Percentiles rank a stretch among this genome's conserved stretches.
These are phyloP conservation scores for Luperina testacea DNA, from an alignment of 2,888 invertebrate species.

Conservation along the genomic window DNA sequence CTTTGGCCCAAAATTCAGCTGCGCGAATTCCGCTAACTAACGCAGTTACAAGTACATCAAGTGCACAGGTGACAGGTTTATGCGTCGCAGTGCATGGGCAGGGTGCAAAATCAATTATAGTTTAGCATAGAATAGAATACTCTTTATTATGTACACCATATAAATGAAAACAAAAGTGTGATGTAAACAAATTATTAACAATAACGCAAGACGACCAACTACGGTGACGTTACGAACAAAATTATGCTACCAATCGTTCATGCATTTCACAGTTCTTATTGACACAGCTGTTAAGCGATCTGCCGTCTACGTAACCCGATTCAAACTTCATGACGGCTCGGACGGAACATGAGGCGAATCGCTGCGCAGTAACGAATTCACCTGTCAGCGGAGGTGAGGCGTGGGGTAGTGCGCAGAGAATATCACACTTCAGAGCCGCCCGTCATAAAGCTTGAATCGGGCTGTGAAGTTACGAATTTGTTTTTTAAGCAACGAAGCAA, in stretches of 20 bases:
- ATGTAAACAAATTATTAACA: no score
- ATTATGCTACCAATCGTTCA: conserved; percentile 20
- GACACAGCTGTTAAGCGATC: conserved; percentile 28
- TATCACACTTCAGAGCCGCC: no score
- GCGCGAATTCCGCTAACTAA: no score
- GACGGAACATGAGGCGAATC: no score
- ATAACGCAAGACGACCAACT: neutral
- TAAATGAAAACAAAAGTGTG: no score
- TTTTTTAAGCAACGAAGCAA: conserved; percentile 10
- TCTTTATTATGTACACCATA: no score
- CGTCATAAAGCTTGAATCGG: no score
- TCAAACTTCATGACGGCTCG: no score
- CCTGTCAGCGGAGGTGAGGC: no score
- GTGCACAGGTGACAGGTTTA: neutral
- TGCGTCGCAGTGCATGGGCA: neutral
- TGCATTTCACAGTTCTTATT: conserved; percentile 25
- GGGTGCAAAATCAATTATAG: neutral
- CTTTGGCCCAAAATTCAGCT: neutral
- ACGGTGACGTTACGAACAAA: conserved; percentile 21
- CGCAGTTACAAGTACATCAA: neutral
- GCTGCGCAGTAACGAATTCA: no score
- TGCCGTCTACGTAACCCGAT: conserved; percentile 4
- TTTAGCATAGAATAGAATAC: no score
- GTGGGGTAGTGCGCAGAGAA: no score
- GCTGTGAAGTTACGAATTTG: conserved; percentile 3